Evolutionary conservation across 2,113 vertebrate genomes (phyloP).

Genomic region (Steatornis caripensis): DNA sequence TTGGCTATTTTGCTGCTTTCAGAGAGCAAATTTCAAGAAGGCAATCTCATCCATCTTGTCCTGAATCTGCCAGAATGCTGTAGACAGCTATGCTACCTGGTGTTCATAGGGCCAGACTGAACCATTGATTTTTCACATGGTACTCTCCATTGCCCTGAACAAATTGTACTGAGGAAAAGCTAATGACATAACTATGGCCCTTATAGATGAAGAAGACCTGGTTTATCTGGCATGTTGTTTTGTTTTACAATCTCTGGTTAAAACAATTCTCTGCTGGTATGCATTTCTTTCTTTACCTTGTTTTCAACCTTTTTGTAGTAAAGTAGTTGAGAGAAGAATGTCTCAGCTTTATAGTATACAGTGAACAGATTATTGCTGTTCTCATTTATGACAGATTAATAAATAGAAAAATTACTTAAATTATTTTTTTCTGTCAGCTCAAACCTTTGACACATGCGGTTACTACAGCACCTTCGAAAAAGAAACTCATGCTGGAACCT

Average conservation of each 20-base stretch:
- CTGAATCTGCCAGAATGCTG: background rate
- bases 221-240: background rate
- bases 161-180: background rate
- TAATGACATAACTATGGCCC: background rate
- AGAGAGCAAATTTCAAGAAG: conserved; percentile 19
- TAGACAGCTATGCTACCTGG: background rate
- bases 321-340: background rate
- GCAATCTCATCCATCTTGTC: background rate
- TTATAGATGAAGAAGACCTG: background rate
- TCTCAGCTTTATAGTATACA: background rate
- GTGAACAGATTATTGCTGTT: background rate
- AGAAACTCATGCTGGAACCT: background rate
- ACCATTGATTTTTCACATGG: conserved; percentile 29
- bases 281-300: background rate
- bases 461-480: background rate
- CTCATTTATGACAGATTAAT: background rate
- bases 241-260: background rate
- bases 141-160: background rate
- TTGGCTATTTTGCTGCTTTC: background rate
- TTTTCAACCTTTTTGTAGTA: background rate
- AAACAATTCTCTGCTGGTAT: background rate
- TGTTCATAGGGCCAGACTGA: background rate
- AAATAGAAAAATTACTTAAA: background rate
- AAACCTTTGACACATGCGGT: background rate
- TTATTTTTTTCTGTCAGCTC: background rate